These are phyloP conservation scores for Acanthopagrus latus DNA, from an alignment of 2,797 vertebrate genomes.

Conservation along the genomic window DNA sequence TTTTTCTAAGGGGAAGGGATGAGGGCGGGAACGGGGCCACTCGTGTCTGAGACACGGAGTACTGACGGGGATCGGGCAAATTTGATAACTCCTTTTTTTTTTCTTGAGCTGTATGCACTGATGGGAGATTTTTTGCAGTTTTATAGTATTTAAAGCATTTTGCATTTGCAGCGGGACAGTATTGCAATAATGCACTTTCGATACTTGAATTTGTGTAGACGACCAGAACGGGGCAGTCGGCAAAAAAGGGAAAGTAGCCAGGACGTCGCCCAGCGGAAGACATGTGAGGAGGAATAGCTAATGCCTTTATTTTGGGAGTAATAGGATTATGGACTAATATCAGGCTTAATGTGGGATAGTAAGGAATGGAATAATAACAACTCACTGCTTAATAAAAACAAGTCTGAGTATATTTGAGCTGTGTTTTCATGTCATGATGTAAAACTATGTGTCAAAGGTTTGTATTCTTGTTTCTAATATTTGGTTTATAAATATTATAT, in stretches of 20 bases:
- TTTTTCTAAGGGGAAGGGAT: slow-evolving; percentile 80
- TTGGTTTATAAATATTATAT: neutral
- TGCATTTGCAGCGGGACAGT: slow-evolving; percentile 99
- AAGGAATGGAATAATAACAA: slow-evolving; percentile 75
- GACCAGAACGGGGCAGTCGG: slow-evolving; percentile 68
- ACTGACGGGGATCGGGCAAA: slow-evolving; percentile 51
- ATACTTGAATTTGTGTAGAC: slow-evolving; percentile 94
- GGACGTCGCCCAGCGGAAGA: slow-evolving; percentile 52
- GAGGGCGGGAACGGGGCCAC: slow-evolving; percentile 50
- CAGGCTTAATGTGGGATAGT: slow-evolving; percentile 65
- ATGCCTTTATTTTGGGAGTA: slow-evolving; percentile 76
- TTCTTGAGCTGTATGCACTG: slow-evolving; percentile 85
- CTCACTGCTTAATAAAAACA: slow-evolving; percentile 85
- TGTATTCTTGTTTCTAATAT: neutral
- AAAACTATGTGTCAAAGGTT: neutral
- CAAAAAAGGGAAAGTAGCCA: slow-evolving; percentile 69
- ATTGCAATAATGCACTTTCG: slow-evolving; percentile 99
- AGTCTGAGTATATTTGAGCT: slow-evolving; percentile 62
- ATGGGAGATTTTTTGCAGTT: slow-evolving; percentile 92
- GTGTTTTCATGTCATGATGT: slow-evolving; percentile 8
- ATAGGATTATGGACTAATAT: slow-evolving; percentile 74
- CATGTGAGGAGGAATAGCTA: slow-evolving; percentile 50
- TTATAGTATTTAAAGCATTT: slow-evolving; percentile 98
- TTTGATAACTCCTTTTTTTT: slow-evolving; percentile 76
- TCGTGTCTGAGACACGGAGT: slow-evolving; percentile 80